Percentiles rank a stretch among this genome's conserved stretches.
Conservation (phyloP, 2,797 vertebrate species). For the Perodicticus potto region DNA sequence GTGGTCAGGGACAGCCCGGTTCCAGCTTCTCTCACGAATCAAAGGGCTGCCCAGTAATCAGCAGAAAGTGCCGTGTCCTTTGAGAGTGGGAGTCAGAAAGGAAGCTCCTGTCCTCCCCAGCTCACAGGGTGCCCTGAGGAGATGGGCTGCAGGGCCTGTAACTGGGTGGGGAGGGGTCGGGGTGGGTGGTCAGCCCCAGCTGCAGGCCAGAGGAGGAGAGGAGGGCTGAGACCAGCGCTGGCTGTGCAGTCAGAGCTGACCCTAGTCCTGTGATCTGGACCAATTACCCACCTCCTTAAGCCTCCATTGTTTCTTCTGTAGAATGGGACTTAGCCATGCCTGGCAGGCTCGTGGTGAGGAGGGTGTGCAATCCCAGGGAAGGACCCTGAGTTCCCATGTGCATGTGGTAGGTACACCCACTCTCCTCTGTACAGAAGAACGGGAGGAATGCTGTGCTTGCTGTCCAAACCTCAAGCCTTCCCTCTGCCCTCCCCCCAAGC, state of each 20-base stretch:
- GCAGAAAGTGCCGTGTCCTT: background rate
- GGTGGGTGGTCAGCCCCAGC: no score
- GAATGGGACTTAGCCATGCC: background rate
- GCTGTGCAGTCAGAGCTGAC: fast-evolving
- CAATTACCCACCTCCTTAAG: background rate
- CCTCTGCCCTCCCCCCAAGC: no score
- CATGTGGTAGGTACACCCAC: background rate
- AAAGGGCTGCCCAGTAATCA: background rate
- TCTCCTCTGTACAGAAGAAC: background rate
- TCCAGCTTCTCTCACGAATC: background rate
- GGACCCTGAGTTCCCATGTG: background rate
- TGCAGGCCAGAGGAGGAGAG: background rate
- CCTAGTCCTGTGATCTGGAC: no score
- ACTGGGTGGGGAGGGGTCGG: background rate
- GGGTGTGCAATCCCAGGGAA: background rate
- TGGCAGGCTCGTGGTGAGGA: background rate
- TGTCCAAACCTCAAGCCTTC: no score
- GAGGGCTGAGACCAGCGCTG: background rate
- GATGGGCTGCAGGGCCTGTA: background rate
- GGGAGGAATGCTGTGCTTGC: background rate
- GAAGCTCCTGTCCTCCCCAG: background rate
- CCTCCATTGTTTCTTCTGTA: background rate
- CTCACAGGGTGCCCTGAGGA: background rate
- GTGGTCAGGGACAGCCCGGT: background rate
- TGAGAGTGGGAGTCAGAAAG: background rate